Evolutionary conservation across 92 coral and sea anemone species (phyloP).

Genomic region (Plumapathes pennacea): DNA sequence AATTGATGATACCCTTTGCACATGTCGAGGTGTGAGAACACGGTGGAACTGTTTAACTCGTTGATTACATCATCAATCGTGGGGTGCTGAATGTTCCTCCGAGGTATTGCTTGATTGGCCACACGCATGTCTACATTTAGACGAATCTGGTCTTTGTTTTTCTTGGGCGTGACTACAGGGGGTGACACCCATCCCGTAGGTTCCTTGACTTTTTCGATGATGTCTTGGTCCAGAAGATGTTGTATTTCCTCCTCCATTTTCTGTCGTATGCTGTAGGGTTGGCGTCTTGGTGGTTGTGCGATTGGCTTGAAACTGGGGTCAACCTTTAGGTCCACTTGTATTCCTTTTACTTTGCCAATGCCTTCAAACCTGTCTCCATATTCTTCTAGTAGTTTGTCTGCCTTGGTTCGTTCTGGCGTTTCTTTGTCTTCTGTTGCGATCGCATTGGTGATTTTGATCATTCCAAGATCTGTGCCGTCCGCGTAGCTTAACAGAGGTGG

Average conservation of each 20-base stretch:
- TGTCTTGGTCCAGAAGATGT: slow-evolving; percentile 14
- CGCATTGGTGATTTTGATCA: slow-evolving; percentile 2
- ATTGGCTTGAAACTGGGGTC: slow-evolving; percentile 4
- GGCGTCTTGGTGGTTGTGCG: slow-evolving; percentile 5
- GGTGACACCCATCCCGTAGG: slow-evolving; percentile 7
- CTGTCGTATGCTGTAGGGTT: slow-evolving; percentile 12
- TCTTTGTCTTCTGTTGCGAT: not conserved
- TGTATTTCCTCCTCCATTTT: slow-evolving; percentile 18
- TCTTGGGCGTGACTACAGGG: slow-evolving; percentile 33
- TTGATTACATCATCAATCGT: slow-evolving; percentile 28
- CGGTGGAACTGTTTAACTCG: slow-evolving; percentile 15
- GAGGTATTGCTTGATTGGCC: slow-evolving; percentile 41
- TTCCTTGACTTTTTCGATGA: slow-evolving; percentile 19
- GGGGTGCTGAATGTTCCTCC: slow-evolving; percentile 11
- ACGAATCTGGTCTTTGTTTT: slow-evolving; percentile 21
- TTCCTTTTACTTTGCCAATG: slow-evolving; percentile 19
- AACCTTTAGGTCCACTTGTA: slow-evolving; percentile 1
- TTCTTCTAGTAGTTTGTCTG: not conserved
- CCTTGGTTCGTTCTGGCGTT: not conserved
- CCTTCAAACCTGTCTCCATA: slow-evolving; percentile 12
- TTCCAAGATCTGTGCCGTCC: slow-evolving; percentile 3
- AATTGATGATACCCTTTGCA: slow-evolving; percentile 35
- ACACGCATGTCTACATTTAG: slow-evolving; percentile 34
- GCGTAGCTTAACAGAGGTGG: too few relatives aligned
- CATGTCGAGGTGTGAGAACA: slow-evolving; percentile 14